phyloP scores from a whole-genome alignment of 1,140 invertebrate species.

The Stegodyphus dumicola region DNA sequence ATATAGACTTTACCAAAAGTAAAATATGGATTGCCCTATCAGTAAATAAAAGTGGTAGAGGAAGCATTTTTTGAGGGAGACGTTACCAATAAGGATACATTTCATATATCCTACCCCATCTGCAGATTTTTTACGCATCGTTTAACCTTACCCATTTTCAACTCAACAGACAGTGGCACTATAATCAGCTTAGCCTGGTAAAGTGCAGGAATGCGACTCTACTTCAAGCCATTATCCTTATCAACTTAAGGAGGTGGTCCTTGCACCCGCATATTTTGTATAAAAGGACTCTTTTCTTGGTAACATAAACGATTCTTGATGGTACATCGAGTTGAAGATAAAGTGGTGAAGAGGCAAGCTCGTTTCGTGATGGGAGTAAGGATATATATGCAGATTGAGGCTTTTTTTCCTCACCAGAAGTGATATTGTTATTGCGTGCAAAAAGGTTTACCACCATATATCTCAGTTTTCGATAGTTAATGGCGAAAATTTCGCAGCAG shows the following conservation, averaged over 20 bases:
- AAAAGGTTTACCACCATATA: too few species aligned
- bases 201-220: conserved; percentile 42
- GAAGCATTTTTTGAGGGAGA: too few species aligned
- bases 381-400: too few species aligned
- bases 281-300: too few species aligned
- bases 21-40: conserved; percentile 45
- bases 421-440: too few species aligned
- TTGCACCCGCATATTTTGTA: conserved; percentile 21
- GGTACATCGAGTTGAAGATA: too few species aligned
- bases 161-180: conserved; percentile 27
- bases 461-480: too few species aligned
- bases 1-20: conserved; percentile 31
- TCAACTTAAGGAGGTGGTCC: conserved; percentile 24
- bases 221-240: conserved; percentile 48
- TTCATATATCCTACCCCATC: conserved; percentile 1
- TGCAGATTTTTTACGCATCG: conserved; percentile 41
- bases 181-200: background rate
- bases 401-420: too few species aligned
- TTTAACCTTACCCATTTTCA: conserved; percentile 11
- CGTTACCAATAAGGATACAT: background rate
- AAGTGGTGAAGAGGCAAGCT: too few species aligned
- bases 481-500: too few species aligned
- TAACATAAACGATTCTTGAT: too few species aligned
- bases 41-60: background rate
- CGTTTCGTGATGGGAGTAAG: too few species aligned